Evolutionary conservation across 2,113 vertebrate genomes (phyloP).

Genomic region (Helogale parvula): DNA sequence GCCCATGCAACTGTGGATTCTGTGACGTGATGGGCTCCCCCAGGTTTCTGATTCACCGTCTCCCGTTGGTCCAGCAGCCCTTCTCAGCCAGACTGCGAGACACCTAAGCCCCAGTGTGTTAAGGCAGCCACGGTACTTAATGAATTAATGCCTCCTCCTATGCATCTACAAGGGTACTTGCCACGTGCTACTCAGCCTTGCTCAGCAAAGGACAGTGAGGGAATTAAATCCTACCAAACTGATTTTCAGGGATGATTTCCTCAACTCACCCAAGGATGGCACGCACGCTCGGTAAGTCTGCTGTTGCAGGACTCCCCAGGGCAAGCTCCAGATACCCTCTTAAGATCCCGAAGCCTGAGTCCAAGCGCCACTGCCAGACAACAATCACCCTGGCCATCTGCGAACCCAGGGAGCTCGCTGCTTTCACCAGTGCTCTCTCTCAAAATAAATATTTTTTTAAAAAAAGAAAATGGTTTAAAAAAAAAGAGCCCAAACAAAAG

Average conservation of each 20-base stretch:
- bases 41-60: background rate
- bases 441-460: too few relatives aligned
- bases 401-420: background rate
- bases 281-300: too few relatives aligned
- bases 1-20: rapidly evolving
- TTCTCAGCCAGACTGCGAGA: background rate
- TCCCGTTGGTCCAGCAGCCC: background rate
- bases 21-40: background rate
- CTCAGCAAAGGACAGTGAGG: background rate
- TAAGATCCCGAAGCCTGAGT: background rate
- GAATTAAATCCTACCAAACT: background rate
- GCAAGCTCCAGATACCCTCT: background rate
- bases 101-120: too few relatives aligned
- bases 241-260: background rate
- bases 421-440: background rate
- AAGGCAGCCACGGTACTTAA: background rate
- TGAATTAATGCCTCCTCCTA: background rate
- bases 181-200: background rate
- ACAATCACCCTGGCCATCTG: background rate
- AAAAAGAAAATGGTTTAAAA: too few relatives aligned
- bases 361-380: too few relatives aligned
- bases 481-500: background rate
- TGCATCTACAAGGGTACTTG: background rate
- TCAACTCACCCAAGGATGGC: too few relatives aligned
- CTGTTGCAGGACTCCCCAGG: background rate